These are phyloP conservation scores for Nemurella pictetii DNA, from an alignment of 2,888 invertebrate genomes.

Conservation along the genomic window DNA sequence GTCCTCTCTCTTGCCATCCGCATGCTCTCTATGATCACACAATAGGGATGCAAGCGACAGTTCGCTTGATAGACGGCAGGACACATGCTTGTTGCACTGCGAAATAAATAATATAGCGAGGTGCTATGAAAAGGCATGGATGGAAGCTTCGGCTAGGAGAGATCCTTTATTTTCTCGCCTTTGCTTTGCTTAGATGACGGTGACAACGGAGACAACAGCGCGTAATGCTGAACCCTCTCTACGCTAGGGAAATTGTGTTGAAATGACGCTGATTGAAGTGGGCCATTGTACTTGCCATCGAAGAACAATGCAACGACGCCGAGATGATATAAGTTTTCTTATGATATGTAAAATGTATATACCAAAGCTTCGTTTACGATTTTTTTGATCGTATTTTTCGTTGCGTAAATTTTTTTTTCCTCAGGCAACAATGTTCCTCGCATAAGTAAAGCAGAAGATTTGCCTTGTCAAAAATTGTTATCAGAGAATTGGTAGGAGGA, in stretches of 20 bases:
- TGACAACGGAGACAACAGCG: not conserved
- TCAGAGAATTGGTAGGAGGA: too few relatives aligned
- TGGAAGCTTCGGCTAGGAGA: not conserved
- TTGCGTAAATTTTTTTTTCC: not conserved
- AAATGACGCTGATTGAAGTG: slow-evolving; percentile 37
- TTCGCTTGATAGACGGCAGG: not conserved
- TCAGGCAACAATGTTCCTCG: not conserved
- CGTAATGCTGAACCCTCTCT: slow-evolving; percentile 1
- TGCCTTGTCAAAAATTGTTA: too few relatives aligned
- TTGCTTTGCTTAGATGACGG: not conserved
- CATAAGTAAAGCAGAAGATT: too few relatives aligned
- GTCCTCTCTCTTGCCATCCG: too few relatives aligned
- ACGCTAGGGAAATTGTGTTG: slow-evolving; percentile 37
- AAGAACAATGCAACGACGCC: not conserved
- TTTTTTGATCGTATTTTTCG: not conserved
- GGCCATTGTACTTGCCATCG: not conserved
- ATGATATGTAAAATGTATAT: not conserved
- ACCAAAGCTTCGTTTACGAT: not conserved
- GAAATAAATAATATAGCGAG: not conserved
- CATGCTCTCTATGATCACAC: too few relatives aligned
- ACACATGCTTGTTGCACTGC: not conserved
- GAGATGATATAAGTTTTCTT: not conserved
- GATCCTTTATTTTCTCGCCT: not conserved
- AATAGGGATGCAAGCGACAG: not conserved
- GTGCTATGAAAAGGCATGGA: not conserved